A percentile compares a stretch with the other conserved stretches of the same genome.
Conservation (phyloP, 2,113 vertebrate genomes). For the Megatriorchis doriae region DNA sequence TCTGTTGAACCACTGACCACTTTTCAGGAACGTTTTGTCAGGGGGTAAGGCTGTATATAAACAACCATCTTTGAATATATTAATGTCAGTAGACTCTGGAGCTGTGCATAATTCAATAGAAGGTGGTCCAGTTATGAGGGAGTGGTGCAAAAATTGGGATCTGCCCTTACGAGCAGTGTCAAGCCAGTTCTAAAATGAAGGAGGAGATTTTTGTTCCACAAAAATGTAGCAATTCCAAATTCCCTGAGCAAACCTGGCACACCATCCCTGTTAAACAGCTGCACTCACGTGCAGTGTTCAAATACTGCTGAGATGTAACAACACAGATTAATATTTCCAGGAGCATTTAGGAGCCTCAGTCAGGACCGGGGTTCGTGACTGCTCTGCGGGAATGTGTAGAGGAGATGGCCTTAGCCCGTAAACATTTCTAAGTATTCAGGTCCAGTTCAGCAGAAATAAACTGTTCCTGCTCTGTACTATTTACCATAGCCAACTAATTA, state of each 20-base stretch:
- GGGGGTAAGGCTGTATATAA: background rate
- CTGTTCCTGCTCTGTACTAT: background rate
- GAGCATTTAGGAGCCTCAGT: background rate
- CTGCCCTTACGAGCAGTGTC: background rate
- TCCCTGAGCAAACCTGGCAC: background rate
- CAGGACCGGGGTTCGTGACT: background rate
- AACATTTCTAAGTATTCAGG: background rate
- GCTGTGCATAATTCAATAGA: background rate
- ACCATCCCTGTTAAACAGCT: background rate
- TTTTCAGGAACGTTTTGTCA: background rate
- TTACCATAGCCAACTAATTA: background rate
- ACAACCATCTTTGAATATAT: background rate
- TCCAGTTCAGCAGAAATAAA: background rate
- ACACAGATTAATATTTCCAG: background rate
- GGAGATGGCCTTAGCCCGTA: background rate
- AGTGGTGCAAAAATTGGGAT: background rate
- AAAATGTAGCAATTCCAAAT: background rate
- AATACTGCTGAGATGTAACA: background rate
- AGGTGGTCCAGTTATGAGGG: background rate
- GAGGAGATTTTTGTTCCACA: background rate
- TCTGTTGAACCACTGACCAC: background rate
- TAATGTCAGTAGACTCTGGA: background rate
- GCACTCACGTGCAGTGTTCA: background rate
- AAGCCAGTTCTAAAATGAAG: background rate
- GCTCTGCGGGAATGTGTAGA: accelerated